phyloP scores from a whole-genome alignment of 2,888 invertebrate genomes.

The Papilio elwesi region DNA sequence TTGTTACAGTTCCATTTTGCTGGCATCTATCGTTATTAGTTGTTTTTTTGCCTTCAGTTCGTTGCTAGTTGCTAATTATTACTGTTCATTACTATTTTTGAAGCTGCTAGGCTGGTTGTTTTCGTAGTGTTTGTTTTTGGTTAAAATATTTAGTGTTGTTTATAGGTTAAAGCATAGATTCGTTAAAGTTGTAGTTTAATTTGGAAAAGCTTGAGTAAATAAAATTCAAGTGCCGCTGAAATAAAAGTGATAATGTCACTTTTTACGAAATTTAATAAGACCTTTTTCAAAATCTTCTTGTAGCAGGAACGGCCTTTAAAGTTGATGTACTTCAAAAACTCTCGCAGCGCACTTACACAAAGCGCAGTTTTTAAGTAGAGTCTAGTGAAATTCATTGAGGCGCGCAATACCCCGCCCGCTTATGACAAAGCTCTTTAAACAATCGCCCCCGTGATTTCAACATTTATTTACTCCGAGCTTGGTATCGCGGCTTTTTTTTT shows the following conservation, averaged over 20 bases:
- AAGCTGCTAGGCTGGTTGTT: background rate
- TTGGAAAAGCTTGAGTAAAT: background rate
- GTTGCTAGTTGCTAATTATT: constrained; percentile 53
- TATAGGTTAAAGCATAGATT: background rate
- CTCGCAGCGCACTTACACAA: constrained; percentile 33
- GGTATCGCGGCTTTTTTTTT: constrained; percentile 50
- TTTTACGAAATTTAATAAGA: constrained; percentile 6
- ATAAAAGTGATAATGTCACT: background rate
- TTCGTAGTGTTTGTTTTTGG: background rate
- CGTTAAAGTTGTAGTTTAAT: background rate
- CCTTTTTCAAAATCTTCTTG: constrained; percentile 16
- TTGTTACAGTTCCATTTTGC: constrained; percentile 59
- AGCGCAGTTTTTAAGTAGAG: constrained; percentile 38
- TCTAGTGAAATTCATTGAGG: constrained; percentile 53
- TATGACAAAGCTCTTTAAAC: constrained; percentile 62
- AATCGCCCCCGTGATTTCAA: constrained; percentile 58
- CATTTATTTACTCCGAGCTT: constrained; percentile 57
- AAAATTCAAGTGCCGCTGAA: background rate
- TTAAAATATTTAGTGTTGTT: background rate
- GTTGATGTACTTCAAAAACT: constrained; percentile 39
- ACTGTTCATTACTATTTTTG: constrained; percentile 5
- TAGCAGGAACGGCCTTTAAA: constrained; percentile 50
- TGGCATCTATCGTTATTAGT: constrained; percentile 26
- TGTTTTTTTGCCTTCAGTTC: constrained; percentile 57
- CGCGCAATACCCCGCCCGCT: constrained; percentile 58